A percentile compares a stretch with the other conserved stretches of the same genome.
Evolutionary conservation across 2,113 vertebrate genomes (phyloP).

Genomic region (Carlito syrichta): DNA sequence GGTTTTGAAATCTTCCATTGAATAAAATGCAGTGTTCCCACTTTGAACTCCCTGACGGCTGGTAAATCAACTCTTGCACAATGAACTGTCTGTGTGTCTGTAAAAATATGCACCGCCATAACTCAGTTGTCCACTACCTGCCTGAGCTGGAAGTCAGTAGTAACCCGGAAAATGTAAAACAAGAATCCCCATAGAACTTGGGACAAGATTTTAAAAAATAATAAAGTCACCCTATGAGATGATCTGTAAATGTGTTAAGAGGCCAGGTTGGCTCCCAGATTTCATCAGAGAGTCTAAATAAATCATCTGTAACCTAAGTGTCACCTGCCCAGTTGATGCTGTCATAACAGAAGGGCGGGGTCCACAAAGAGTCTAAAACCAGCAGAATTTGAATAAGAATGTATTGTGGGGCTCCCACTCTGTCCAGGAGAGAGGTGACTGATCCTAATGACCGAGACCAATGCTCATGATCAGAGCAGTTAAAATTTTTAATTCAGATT

Average conservation of each 20-base stretch:
- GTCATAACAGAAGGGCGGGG: constrained; percentile 68
- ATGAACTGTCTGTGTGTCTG: constrained; percentile 8
- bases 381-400: constrained; percentile 18
- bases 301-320: constrained; percentile 10
- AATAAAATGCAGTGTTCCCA: not conserved
- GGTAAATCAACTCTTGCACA: not conserved
- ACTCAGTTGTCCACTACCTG: not conserved
- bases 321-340: constrained; percentile 41
- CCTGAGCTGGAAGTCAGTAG: constrained; percentile 35
- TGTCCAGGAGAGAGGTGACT: not conserved
- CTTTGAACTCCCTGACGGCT: not conserved
- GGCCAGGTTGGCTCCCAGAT: constrained; percentile 27
- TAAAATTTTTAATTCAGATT: not conserved
- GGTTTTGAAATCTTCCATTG: not conserved
- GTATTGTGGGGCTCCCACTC: not conserved
- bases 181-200: constrained; percentile 19
- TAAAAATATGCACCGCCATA: constrained; percentile 20
- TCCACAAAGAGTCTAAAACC: constrained; percentile 50
- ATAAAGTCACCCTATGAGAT: constrained; percentile 47
- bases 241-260: constrained; percentile 66
- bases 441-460: not conserved
- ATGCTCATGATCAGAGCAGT: not conserved
- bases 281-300: constrained; percentile 49
- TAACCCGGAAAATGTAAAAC: constrained; percentile 33
- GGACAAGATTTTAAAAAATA: constrained; percentile 10